These are phyloP conservation scores for Pygmarrhopalites habei DNA, from an alignment of 1,140 invertebrate genomes.

Conservation along the genomic window DNA sequence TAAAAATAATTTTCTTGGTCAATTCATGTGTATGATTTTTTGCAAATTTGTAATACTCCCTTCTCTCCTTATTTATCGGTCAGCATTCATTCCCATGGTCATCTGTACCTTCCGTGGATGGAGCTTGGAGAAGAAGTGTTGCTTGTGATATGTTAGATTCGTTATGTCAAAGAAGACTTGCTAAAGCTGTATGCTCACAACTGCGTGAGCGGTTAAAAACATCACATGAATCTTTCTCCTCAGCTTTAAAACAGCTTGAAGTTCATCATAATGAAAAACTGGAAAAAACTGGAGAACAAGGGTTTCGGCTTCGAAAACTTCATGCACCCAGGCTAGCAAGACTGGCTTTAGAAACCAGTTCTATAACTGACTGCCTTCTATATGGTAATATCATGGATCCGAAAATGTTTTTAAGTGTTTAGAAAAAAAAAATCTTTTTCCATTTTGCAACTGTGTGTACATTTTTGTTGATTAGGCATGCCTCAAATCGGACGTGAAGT, in stretches of 20 bases:
- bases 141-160: constrained; percentile 65
- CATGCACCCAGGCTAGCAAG: constrained; percentile 74
- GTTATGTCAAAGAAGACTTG: constrained; percentile 61
- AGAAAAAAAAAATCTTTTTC: too few species aligned
- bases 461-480: constrained; percentile 51
- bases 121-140: constrained; percentile 64
- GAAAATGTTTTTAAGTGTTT: too few species aligned
- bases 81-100: constrained; percentile 58
- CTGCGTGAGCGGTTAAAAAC: constrained; percentile 42
- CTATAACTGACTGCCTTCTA: constrained; percentile 67
- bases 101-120: constrained; percentile 55
- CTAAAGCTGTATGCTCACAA: constrained; percentile 69
- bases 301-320: constrained; percentile 65
- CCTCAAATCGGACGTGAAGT: constrained; percentile 73
- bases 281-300: constrained; percentile 73
- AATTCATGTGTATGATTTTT: too few species aligned
- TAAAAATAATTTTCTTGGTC: too few species aligned
- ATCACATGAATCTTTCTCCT: constrained; percentile 51
- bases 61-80: too few species aligned
- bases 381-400: constrained; percentile 48
- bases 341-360: constrained; percentile 75
- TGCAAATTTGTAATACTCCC: too few species aligned
- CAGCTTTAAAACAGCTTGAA: constrained; percentile 60
- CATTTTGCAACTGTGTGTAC: too few species aligned
- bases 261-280: constrained; percentile 62